A percentile compares a stretch with the other conserved stretches of the same genome.
Conservation (phyloP, 2,797 vertebrate genomes). For the Phoebastria nigripes region DNA sequence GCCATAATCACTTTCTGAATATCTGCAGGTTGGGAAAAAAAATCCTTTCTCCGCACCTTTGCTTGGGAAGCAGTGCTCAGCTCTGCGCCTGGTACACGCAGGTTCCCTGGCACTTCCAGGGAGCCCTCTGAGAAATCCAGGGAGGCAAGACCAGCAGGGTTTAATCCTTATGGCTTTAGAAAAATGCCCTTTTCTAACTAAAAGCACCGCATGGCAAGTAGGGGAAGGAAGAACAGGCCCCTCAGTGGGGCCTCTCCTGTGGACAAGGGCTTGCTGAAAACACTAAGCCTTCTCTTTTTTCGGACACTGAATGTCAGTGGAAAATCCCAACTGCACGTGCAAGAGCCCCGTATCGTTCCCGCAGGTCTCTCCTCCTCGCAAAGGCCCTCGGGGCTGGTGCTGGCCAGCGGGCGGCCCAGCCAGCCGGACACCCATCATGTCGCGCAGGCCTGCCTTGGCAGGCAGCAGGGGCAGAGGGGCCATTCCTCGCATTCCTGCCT, state of each 20-base stretch:
- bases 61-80: background rate
- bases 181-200: background rate
- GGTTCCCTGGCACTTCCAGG: background rate
- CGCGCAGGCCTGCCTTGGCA: background rate
- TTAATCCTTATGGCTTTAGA: background rate
- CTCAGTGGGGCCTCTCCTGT: background rate
- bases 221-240: background rate
- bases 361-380: background rate
- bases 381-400: background rate
- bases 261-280: background rate
- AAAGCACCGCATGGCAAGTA: background rate
- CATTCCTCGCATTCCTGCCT: background rate
- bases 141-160: background rate
- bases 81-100: background rate
- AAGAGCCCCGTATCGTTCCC: accelerated
- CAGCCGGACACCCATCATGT: background rate
- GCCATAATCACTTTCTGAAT: background rate
- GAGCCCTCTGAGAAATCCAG: background rate
- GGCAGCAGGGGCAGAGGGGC: background rate
- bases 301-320: background rate
- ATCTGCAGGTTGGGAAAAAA: background rate
- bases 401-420: accelerated
- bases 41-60: background rate
- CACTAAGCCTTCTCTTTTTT: background rate
- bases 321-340: accelerated